A percentile compares a stretch with the other conserved stretches of the same genome.
Evolutionary conservation across 2,113 vertebrate species (phyloP).

Genomic region (Mormyrus lacerda): DNA sequence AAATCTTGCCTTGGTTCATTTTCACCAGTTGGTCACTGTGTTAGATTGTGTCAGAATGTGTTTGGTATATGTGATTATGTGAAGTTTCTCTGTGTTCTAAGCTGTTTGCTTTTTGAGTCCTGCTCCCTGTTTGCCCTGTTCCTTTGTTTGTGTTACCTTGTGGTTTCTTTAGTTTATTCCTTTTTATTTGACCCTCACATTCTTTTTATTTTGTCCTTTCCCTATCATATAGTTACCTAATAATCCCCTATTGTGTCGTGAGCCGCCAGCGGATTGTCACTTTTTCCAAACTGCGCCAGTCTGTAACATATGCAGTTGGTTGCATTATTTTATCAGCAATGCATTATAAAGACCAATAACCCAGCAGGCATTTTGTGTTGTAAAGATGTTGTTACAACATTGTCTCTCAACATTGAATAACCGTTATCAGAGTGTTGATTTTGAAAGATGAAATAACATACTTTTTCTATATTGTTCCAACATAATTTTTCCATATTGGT

Average conservation of each 20-base stretch:
- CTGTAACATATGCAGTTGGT: neutral
- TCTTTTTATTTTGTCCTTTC: neutral
- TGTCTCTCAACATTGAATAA: too few relatives aligned
- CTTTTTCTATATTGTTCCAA: too few relatives aligned
- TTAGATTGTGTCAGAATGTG: neutral
- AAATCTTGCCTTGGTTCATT: neutral
- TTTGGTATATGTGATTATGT: too few relatives aligned
- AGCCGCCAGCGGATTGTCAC: too few relatives aligned
- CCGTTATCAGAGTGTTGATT: too few relatives aligned
- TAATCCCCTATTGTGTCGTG: neutral
- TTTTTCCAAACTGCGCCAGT: too few relatives aligned
- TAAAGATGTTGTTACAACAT: too few relatives aligned
- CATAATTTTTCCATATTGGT: too few relatives aligned
- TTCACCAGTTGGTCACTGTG: neutral
- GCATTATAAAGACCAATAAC: neutral
- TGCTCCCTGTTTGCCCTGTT: neutral
- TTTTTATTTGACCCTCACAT: neutral
- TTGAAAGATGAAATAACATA: too few relatives aligned
- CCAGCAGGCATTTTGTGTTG: too few relatives aligned
- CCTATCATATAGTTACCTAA: neutral
- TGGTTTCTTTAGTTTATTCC: neutral
- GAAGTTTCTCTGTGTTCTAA: neutral
- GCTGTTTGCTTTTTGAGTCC: neutral
- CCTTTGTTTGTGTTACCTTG: neutral
- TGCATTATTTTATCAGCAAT: neutral